phyloP scores from a whole-genome alignment of 2,888 invertebrate species.

The Diloba caeruleocephala region DNA sequence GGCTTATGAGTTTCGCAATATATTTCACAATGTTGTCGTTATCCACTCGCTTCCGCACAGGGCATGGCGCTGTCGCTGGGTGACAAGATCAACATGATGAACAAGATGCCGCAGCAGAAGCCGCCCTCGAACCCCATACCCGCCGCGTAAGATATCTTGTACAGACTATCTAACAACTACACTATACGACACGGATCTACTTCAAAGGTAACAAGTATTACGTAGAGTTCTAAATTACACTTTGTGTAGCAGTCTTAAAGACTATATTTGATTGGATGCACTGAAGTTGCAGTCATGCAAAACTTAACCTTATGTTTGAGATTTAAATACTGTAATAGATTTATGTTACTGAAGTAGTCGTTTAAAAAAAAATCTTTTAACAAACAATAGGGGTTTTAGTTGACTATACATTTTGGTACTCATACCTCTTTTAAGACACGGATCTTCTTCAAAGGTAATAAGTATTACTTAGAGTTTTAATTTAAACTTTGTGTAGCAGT shows the following conservation, averaged over 20 bases:
- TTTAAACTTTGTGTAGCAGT: too few species aligned
- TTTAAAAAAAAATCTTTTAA: constrained; percentile 2
- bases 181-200: constrained; percentile 36
- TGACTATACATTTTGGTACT: too few species aligned
- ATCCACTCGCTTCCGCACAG: constrained; percentile 76
- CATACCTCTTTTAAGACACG: too few species aligned
- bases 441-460: too few species aligned
- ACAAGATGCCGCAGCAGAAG: constrained; percentile 91
- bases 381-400: too few species aligned
- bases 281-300: constrained; percentile 4
- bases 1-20: too few species aligned
- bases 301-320: constrained; percentile 13
- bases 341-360: background rate
- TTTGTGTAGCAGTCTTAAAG: background rate
- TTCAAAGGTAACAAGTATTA: constrained; percentile 18
- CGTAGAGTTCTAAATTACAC: constrained; percentile 8
- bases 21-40: too few species aligned
- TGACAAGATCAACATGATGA: constrained; percentile 98
- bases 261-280: constrained; percentile 10
- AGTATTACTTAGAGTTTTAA: too few species aligned
- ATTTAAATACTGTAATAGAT: constrained; percentile 8
- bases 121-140: constrained; percentile 61
- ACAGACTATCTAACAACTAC: constrained; percentile 40
- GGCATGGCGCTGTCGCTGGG: constrained; percentile 99
- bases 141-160: constrained; percentile 67